These are phyloP conservation scores for Anhinga anhinga DNA, from an alignment of 2,113 vertebrate species.

Conservation along the genomic window DNA sequence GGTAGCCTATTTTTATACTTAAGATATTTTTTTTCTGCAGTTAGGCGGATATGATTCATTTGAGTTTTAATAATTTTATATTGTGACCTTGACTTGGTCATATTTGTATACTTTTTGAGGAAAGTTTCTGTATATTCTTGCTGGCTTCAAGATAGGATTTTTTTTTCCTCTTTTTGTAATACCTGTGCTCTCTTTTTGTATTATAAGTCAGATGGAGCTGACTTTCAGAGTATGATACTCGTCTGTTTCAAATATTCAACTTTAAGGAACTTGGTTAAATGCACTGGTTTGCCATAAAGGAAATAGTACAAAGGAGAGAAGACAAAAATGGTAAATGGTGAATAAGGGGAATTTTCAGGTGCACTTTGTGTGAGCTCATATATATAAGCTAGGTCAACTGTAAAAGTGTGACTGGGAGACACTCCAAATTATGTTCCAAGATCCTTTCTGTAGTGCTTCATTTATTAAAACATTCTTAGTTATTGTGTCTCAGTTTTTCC, in stretches of 20 bases:
- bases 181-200: background rate
- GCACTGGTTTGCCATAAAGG: background rate
- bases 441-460: background rate
- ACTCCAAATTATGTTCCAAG: background rate
- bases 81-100: background rate
- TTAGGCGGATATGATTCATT: background rate
- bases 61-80: background rate
- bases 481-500: background rate
- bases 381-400: background rate
- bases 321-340: background rate
- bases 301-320: background rate
- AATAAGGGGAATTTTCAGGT: background rate
- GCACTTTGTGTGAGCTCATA: background rate
- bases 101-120: background rate
- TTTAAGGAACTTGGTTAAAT: background rate
- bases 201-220: background rate
- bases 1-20: background rate
- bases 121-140: background rate
- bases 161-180: background rate
- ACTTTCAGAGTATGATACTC: background rate
- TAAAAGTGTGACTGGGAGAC: background rate
- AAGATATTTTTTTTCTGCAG: background rate
- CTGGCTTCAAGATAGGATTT: background rate
- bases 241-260: background rate
- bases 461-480: background rate